Evolutionary conservation across 2,888 invertebrate species (phyloP), one percentile per base, ranked within the genome.

Genomic region (Abscondita cerata): DNA sequence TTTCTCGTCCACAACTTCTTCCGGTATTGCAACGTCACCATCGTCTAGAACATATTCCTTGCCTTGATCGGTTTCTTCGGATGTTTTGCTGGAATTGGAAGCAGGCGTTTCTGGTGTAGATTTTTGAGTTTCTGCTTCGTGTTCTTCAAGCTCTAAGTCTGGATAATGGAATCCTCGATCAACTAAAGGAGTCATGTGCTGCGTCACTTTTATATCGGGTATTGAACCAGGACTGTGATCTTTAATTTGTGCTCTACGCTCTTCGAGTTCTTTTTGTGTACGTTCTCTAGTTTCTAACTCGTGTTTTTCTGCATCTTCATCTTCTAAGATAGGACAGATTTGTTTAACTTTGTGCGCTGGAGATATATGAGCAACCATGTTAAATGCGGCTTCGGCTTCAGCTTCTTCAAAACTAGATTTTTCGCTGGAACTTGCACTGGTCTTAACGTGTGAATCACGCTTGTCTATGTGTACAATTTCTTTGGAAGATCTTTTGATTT

Each of bases 41-140:
- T 87, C 85, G 70, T 86, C 86, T 65, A 88, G 75, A 50, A 86
- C 82, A 68, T 87, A 86, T 77, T 88, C 87, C 67, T 83, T 80
- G 9, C 87, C 87, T 75, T 87, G 87, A 68, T 88, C 86, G 15
- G 87, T 86, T 55, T 87, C 87, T 63, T 88, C 82, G 3, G 88
- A 87, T 72, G 86, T 87, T 76, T 86, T 86, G 71, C 87, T 88
- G 0, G 88, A 87, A 40, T 83, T 83, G 13, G 87, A 87, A 59
- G 85, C 82, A 25, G 87, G 87, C 25, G 86, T 86, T 67, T 85
- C 86, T 2, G 86, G 85, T 1, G 86, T 85, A 8, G 84, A 84
- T 52, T 82, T 69, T 71, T 83, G 80, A 36, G 67, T 64, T 34
- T 73, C 66, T 57, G 74, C 71, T 64, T 80, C 79, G 66, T 80